Conservation (phyloP, 2,113 vertebrate species). For the Nibea coibor region DNA sequence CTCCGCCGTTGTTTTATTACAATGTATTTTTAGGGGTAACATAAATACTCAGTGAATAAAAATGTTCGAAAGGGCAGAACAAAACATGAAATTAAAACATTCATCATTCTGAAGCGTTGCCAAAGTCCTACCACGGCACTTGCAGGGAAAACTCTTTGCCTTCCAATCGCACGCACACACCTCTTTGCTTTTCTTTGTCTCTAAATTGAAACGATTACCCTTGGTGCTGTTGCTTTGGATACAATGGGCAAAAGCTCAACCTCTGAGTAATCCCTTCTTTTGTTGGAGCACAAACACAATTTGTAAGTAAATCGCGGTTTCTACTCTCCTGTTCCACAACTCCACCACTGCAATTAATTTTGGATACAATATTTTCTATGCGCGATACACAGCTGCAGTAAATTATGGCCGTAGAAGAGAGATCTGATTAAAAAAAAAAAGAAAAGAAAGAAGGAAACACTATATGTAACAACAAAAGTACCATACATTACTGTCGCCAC, state of each 20-base stretch:
- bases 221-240: conserved; percentile 36
- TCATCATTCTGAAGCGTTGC: conserved; percentile 65
- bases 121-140: conserved; percentile 51
- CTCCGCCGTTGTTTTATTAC: conserved; percentile 11
- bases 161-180: conserved; percentile 4
- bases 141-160: conserved; percentile 22
- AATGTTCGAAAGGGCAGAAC: conserved; percentile 72
- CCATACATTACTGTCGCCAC: background rate
- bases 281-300: conserved; percentile 48
- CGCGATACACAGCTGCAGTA: background rate
- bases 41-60: conserved; percentile 52
- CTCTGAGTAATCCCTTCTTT: conserved; percentile 22
- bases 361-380: background rate
- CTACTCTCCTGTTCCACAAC: background rate
- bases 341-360: conserved; percentile 42
- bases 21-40: conserved; percentile 42
- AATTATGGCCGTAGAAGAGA: background rate
- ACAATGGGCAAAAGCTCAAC: conserved; percentile 20
- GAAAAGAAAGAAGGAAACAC: too few relatives aligned
- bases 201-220: conserved; percentile 49
- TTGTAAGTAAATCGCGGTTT: conserved; percentile 38
- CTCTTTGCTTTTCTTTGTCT: conserved; percentile 19
- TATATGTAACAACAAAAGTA: background rate
- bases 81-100: conserved; percentile 76
- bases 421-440: background rate